Conservation (phyloP, 2,888 invertebrate genomes). For the Spilarctia lutea region DNA sequence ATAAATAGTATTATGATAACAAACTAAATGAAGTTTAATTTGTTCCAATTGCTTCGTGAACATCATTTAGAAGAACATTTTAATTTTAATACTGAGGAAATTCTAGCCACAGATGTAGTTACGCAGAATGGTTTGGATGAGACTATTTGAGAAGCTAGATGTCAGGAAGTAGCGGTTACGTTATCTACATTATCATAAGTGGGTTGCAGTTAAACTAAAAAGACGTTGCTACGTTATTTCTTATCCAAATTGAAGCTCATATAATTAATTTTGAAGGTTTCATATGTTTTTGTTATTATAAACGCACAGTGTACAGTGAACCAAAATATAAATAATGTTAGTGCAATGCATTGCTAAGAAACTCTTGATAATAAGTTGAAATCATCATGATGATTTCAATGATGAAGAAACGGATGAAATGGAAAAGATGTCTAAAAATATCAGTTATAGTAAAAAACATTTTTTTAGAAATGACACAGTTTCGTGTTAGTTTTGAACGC, state of each 20-base stretch:
- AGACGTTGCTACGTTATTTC: conserved; percentile 8
- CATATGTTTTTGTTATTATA: neutral
- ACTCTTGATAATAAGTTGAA: neutral
- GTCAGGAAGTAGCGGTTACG: conserved; percentile 35
- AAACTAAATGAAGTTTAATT: conserved; percentile 36
- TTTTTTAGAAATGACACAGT: no score
- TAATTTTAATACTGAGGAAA: conserved; percentile 46
- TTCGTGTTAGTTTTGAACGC: no score
- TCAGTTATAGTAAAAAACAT: no score
- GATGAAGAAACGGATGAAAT: no score
- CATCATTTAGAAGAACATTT: conserved; percentile 24
- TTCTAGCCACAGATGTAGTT: conserved; percentile 48
- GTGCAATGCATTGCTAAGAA: no score
- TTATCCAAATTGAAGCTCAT: neutral
- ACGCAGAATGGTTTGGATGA: conserved; percentile 40
- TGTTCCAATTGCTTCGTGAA: conserved; percentile 32
- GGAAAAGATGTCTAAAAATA: no score
- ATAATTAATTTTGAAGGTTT: neutral
- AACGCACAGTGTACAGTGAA: neutral
- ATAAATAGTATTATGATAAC: conserved; percentile 21
- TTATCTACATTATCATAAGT: conserved; percentile 49
- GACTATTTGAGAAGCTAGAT: conserved; percentile 36
- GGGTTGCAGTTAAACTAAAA: conserved; percentile 30
- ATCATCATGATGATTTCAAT: no score
- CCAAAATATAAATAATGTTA: neutral